A percentile compares a stretch with the other conserved stretches of the same genome.
Evolutionary conservation across 1,140 invertebrate genomes (phyloP).

Genomic region (Agrypnia vestita): DNA sequence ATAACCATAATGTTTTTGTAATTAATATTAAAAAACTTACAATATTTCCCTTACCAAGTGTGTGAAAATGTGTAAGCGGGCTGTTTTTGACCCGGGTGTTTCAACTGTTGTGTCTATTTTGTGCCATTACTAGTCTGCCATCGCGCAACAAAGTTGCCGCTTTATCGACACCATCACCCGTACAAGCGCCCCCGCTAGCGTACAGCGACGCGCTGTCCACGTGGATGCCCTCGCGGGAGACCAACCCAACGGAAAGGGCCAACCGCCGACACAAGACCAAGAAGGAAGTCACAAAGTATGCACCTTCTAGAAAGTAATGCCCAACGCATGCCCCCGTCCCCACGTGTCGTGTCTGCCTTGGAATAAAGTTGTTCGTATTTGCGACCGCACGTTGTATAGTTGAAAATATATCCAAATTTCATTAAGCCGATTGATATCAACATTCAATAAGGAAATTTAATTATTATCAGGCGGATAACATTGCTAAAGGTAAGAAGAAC

Average conservation of each 20-base stretch:
- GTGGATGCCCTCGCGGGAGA: slow-evolving; percentile 35
- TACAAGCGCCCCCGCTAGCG: slow-evolving; percentile 45
- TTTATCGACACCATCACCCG: slow-evolving; percentile 55
- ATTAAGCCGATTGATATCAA: too few relatives aligned
- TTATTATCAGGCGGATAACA: too few relatives aligned
- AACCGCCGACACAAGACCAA: slow-evolving; percentile 70
- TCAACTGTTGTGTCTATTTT: slow-evolving; percentile 51
- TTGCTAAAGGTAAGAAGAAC: too few relatives aligned
- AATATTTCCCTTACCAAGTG: not conserved
- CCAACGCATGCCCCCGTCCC: not conserved
- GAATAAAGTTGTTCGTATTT: too few relatives aligned
- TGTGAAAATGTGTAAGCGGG: too few relatives aligned
- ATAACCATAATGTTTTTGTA: too few relatives aligned
- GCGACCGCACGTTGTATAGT: too few relatives aligned
- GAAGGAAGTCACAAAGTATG: slow-evolving; percentile 73
- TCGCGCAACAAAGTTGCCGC: slow-evolving; percentile 57
- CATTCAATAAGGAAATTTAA: too few relatives aligned
- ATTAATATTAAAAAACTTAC: too few relatives aligned
- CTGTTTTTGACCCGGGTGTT: too few relatives aligned
- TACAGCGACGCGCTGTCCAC: slow-evolving; percentile 42
- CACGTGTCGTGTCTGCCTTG: too few relatives aligned
- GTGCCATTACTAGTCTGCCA: slow-evolving; percentile 55
- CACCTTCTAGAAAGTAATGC: slow-evolving; percentile 51
- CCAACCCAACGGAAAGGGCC: slow-evolving; percentile 67
- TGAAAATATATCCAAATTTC: too few relatives aligned